Base-by-base conservation (phyloP, 2,888 invertebrate genomes). In the Agrilus biguttatus region DNA sequence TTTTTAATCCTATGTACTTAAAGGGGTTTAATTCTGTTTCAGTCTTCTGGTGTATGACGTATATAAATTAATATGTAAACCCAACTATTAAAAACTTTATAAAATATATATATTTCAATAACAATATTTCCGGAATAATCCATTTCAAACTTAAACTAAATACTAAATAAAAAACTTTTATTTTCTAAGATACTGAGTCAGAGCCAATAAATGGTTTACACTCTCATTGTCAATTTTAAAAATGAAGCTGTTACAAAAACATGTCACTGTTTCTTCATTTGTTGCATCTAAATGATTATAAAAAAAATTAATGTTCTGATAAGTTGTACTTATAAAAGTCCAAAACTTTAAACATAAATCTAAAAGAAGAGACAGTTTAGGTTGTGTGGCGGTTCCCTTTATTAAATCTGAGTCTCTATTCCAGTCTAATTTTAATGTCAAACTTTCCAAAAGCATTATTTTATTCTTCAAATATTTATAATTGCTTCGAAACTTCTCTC, bases 371-470 rank as follows among this genome's bases (percentile, higher is more conserved):
- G 47, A 39, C 39, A 67, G 48, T 8, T 58, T 53, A 14, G 66
- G 65, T 44, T 66, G 65, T 17, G 51, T 47, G 6, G 60, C 58
- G 36, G 47, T 56, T 38, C 67, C 67, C 36, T 49, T 52, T 33
- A 65, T 48, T n/a, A 65, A 39, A 17, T 42, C 14, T 2, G 50
- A 54, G 7, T 46, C 42, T 33, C 45, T 42, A 2, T 58, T 56
- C 61, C 61, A 65, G 50, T 64, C 54, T 39, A 65, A 45, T 39
- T 55, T 50, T 32, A 53, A 43, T 14, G 60, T 57, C 3, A 55
- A 53, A 46, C 50, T 53, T 48, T 61, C 61, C 39, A 62, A 47
- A 12, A 42, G 37, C 14, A 49, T 46, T 23, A 61, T 46, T 51
- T 58, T 60, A 39, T 56, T 62, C 47, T 57, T 57, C 19, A 63